phyloP scores from a whole-genome alignment of 2,888 invertebrate genomes.

The Campoletis raptor region DNA sequence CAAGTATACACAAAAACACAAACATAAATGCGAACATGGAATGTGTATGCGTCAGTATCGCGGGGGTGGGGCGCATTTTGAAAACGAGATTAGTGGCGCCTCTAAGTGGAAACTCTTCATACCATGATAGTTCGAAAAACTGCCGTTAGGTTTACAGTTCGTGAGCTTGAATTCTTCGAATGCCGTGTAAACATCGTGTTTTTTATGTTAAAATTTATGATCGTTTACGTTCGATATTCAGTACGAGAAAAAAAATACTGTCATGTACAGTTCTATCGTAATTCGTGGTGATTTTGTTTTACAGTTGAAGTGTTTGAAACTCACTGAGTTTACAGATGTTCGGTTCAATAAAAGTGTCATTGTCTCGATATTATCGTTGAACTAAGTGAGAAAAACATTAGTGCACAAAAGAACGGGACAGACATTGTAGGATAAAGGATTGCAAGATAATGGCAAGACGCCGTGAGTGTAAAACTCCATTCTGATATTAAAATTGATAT shows the following conservation, averaged over 20 bases:
- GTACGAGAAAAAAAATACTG: neutral
- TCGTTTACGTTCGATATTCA: too few species aligned
- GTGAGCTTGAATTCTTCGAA: neutral
- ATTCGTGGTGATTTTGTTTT: neutral
- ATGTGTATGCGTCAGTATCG: neutral
- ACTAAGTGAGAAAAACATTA: neutral
- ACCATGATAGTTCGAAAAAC: neutral
- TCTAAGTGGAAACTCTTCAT: neutral
- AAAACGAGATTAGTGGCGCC: neutral
- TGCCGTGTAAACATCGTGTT: neutral
- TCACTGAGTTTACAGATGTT: neutral
- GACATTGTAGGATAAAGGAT: too few species aligned
- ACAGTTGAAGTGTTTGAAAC: neutral
- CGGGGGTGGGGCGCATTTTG: conserved; percentile 18
- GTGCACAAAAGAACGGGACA: neutral
- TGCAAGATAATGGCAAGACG: too few species aligned
- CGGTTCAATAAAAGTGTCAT: neutral
- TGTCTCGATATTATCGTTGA: neutral
- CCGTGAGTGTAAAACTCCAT: too few species aligned
- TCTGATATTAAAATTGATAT: too few species aligned
- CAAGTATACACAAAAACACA: neutral
- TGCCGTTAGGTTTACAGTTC: neutral
- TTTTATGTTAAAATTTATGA: too few species aligned
- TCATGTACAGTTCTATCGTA: neutral
- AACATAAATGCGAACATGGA: neutral